Conservation (phyloP, 2,113 vertebrate genomes). For the Tursiops truncatus region DNA sequence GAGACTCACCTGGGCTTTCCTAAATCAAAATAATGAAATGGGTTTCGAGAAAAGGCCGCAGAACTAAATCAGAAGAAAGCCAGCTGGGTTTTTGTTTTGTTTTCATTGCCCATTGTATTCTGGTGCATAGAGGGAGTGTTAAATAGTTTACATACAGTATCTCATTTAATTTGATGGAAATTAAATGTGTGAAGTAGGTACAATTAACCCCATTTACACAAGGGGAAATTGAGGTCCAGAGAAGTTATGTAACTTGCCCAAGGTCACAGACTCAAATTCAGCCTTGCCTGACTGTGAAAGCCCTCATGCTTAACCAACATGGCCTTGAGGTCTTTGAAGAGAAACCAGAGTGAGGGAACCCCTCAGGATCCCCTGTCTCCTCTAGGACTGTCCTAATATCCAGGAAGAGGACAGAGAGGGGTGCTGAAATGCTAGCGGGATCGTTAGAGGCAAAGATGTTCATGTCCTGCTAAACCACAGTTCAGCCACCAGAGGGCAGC, state of each 20-base stretch:
- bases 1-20: not conserved
- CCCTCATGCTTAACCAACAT: not conserved
- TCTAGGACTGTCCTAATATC: not conserved
- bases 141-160: not conserved
- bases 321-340: not conserved
- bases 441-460: not conserved
- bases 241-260: constrained; percentile 46
- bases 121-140: not conserved
- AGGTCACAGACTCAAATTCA: constrained; percentile 30
- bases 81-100: not conserved
- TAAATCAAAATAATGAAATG: not conserved
- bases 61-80: constrained; percentile 31
- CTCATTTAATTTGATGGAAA: not conserved
- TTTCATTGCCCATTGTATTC: not conserved
- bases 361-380: not conserved
- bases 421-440: not conserved
- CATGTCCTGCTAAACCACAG: not conserved
- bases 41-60: not conserved
- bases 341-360: not conserved
- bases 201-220: not conserved
- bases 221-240: constrained; percentile 18
- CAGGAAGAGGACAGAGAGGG: not conserved
- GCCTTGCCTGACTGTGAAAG: not conserved
- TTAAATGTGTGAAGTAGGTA: not conserved
- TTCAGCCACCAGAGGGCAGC: constrained; percentile 69